These are phyloP conservation scores for Melinaea menophilus DNA, from an alignment of 2,888 invertebrate genomes.

Conservation along the genomic window DNA sequence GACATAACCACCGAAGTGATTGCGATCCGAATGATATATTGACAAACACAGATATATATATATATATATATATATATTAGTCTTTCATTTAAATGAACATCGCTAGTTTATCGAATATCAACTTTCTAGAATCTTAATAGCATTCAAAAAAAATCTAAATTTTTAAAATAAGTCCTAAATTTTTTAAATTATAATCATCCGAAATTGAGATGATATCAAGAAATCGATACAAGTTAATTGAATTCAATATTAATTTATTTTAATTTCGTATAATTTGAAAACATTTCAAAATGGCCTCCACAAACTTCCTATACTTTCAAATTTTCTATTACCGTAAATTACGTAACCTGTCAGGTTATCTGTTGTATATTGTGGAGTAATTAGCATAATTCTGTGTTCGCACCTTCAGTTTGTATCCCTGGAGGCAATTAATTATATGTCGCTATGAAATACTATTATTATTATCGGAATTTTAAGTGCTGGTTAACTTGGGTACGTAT, in stretches of 20 bases:
- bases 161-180: too few relatives aligned
- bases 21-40: too few relatives aligned
- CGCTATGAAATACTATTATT: conserved; percentile 2
- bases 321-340: conserved; percentile 48
- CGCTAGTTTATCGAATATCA: neutral
- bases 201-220: too few relatives aligned
- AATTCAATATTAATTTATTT: neutral
- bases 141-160: too few relatives aligned
- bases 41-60: too few relatives aligned
- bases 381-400: conserved; percentile 22
- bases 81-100: neutral
- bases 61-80: too few relatives aligned
- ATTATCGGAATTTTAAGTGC: conserved; percentile 5
- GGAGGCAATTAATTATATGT: conserved; percentile 8
- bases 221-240: too few relatives aligned
- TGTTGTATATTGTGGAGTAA: conserved; percentile 4
- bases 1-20: too few relatives aligned
- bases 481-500: conserved; percentile 2
- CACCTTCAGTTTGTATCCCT: conserved; percentile 14
- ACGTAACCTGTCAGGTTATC: conserved; percentile 41
- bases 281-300: conserved; percentile 18
- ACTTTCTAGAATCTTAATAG: conserved; percentile 3
- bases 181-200: too few relatives aligned
- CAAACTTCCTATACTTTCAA: conserved; percentile 52
- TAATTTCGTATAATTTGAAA: neutral